Evolutionary conservation across 1,140 invertebrate species (phyloP), one percentile per base, ranked within the genome.

Genomic region (Asbolus verrucosus): DNA sequence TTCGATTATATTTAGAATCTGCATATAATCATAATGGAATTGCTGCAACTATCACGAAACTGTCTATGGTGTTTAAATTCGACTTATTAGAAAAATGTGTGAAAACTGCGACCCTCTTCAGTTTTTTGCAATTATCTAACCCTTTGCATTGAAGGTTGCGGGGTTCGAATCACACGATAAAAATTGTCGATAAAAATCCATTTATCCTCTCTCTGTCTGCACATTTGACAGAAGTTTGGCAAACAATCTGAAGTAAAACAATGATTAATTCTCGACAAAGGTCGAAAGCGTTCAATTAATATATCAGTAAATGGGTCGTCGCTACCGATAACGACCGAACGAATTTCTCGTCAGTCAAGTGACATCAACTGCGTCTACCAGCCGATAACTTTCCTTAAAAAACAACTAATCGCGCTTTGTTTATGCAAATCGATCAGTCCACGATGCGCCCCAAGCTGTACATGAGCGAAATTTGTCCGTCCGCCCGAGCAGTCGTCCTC

Each of bases 391-490:
- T 9, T 16, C 16, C 16, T 46, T 18, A 46, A 6, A 46, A 41
- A 41, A 41, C 16, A 6, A 46, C 18, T 21, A 8, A 46, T 18
- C 41, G 19, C 46, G 1, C 16, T 50, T 19, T 50, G 46, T 54
- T 54, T 54, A 54, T 27, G 14, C 19, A n/a, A n/a, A n/a, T 16
- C 5, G 11, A 8, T 11, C 46, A 54, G 46, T 54, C 21, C 46
- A 41, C 39, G 41, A 63, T 63, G 61, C 15, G 61, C 5, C 61
- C 61, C 4, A 63, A 39, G 14, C 21, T 63, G 33, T 39, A 63
- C 33, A 63, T 63, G 61, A 41, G 61, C 61, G 33, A 63, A 27
- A 63, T 63, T 13, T 63, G 61, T 41, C 61, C 61, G 1, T 63
- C 61, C 13, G 18, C 61, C 21, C 6, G 61, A 63, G 61, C 61